Conservation (phyloP, 2,113 vertebrate genomes). For the Elanoides forficatus region DNA sequence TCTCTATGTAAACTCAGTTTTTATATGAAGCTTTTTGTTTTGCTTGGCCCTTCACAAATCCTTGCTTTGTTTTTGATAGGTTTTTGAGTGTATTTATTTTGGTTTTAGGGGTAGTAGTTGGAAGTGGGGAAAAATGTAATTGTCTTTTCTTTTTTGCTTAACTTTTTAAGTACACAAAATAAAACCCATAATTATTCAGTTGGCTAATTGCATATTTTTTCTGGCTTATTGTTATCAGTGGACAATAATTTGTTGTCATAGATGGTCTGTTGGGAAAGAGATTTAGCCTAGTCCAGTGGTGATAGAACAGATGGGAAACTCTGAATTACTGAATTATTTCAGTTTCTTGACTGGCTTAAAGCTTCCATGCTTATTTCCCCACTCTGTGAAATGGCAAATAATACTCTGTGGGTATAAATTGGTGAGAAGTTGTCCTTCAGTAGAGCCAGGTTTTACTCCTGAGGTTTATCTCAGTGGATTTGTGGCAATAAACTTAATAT, state of each 20-base stretch:
- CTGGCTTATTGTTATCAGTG: background rate
- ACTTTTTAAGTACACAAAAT: conserved; percentile 34
- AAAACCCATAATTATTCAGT: conserved; percentile 1
- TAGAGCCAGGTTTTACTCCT: background rate
- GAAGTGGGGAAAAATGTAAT: conserved; percentile 21
- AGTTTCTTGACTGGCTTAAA: background rate
- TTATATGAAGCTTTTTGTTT: conserved; percentile 31
- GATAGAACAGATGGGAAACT: background rate
- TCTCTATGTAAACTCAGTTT: conserved; percentile 18
- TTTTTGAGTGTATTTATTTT: conserved; percentile 48
- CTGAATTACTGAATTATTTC: background rate
- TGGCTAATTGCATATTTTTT: conserved; percentile 40
- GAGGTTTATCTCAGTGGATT: background rate
- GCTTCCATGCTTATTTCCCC: background rate
- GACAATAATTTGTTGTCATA: conserved; percentile 31
- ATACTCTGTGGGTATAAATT: background rate
- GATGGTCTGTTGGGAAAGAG: conserved; percentile 1
- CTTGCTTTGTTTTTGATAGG: conserved; percentile 21
- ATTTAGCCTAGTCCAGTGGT: background rate
- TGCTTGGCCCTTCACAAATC: conserved; percentile 4
- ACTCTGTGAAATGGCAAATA: background rate
- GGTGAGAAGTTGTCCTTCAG: background rate
- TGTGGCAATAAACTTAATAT: background rate
- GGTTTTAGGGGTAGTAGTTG: conserved; percentile 11
- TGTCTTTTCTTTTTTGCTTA: conserved; percentile 20